Evolutionary conservation across 1,140 invertebrate species (phyloP).

Genomic region (Drosophila lini): DNA sequence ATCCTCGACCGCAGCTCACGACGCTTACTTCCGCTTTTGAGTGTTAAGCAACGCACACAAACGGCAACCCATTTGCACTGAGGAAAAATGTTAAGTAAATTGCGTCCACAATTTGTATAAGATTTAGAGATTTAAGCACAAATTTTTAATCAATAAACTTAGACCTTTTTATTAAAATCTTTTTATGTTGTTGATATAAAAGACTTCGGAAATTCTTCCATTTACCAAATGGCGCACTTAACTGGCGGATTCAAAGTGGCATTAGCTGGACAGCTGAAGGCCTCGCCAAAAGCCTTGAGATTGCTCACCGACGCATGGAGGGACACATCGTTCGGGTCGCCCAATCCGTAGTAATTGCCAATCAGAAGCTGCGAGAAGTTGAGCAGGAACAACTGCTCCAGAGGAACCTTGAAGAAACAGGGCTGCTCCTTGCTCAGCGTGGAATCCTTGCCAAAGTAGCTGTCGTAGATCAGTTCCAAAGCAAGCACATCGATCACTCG

Average conservation of each 20-base stretch:
- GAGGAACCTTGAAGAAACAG: background rate
- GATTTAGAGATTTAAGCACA: background rate
- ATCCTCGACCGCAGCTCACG: slow-evolving; percentile 65
- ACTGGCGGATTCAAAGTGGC: background rate
- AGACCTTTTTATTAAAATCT: too few relatives aligned
- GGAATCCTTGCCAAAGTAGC: background rate
- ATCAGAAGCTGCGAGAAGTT: background rate
- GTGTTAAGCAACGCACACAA: slow-evolving; percentile 73
- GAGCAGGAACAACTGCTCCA: background rate
- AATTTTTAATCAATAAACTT: too few relatives aligned
- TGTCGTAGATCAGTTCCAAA: background rate
- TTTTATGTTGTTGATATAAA: background rate
- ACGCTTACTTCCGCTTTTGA: slow-evolving; percentile 80
- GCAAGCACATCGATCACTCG: background rate
- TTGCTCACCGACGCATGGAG: background rate
- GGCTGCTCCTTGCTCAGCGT: background rate
- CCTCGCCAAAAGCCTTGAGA: background rate
- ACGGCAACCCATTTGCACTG: slow-evolving; percentile 31
- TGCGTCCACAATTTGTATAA: background rate
- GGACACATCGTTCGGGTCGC: background rate
- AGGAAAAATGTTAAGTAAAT: background rate
- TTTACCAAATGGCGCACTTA: background rate
- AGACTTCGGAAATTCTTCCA: background rate
- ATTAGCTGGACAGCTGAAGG: background rate
- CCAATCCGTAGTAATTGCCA: background rate